Conservation (phyloP, 2,888 invertebrate genomes). For the Schizaphis graminum region DNA sequence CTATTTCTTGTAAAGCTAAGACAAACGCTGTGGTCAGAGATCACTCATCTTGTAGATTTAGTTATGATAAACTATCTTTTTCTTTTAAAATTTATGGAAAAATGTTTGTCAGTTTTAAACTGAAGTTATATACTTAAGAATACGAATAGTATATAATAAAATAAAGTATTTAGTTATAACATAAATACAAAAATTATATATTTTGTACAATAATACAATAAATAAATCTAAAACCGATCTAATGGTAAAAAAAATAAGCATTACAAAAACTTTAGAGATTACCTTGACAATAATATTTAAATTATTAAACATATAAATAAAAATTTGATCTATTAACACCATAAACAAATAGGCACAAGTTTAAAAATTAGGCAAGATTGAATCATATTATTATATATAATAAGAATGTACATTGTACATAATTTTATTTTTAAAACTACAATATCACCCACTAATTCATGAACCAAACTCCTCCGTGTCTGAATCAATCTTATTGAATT, state of each 20-base stretch:
- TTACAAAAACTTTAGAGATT: slow-evolving; percentile 37
- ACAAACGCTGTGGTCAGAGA: neutral
- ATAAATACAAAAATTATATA: slow-evolving; percentile 39
- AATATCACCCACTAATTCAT: slow-evolving; percentile 73
- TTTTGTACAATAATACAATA: slow-evolving; percentile 55
- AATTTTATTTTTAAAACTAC: slow-evolving; percentile 36
- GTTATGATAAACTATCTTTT: neutral
- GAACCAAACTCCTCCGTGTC: slow-evolving; percentile 95
- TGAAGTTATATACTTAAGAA: neutral
- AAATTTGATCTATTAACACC: slow-evolving; percentile 57
- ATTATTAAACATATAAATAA: slow-evolving; percentile 18
- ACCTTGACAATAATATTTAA: slow-evolving; percentile 29
- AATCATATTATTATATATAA: too few species aligned
- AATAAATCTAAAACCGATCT: slow-evolving; percentile 4
- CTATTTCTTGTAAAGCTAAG: neutral
- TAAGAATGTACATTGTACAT: neutral
- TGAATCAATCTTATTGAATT: slow-evolving; percentile 87
- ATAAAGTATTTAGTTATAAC: slow-evolving; percentile 27
- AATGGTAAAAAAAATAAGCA: slow-evolving; percentile 10
- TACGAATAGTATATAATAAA: neutral
- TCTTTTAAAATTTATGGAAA: neutral
- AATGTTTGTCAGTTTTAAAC: neutral
- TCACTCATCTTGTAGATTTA: neutral
- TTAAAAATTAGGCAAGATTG: slow-evolving; percentile 52
- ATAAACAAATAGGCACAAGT: slow-evolving; percentile 10